Evolutionary conservation across 2,888 invertebrate species (phyloP).

Genomic region (Agriopis leucophaearia): DNA sequence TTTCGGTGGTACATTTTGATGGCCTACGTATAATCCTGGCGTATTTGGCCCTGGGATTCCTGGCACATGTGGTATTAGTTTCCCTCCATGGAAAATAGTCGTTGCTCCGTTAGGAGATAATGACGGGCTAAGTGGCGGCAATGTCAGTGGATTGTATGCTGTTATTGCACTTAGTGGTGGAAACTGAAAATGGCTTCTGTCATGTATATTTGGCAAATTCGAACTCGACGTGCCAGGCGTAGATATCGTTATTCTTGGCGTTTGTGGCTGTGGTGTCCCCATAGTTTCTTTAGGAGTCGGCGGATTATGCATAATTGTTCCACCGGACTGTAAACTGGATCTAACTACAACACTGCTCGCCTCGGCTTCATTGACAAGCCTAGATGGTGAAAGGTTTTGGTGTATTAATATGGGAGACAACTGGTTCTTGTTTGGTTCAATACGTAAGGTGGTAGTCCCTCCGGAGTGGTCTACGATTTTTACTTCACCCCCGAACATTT

Average conservation of each 20-base stretch:
- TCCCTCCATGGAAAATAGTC: constrained; percentile 89
- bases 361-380: constrained; percentile 77
- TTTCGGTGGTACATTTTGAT: constrained; percentile 59
- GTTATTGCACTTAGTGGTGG: constrained; percentile 90
- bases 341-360: constrained; percentile 91
- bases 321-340: constrained; percentile 93
- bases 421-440: constrained; percentile 88
- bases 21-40: constrained; percentile 75
- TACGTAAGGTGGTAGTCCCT: constrained; percentile 89
- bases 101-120: constrained; percentile 86
- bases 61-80: constrained; percentile 94
- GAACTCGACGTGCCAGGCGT: constrained; percentile 84
- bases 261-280: constrained; percentile 77
- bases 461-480: constrained; percentile 90
- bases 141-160: constrained; percentile 89
- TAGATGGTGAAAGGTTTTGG: constrained; percentile 80
- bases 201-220: constrained; percentile 83
- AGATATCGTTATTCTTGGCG: constrained; percentile 85
- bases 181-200: constrained; percentile 87
- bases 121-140: constrained; percentile 84
- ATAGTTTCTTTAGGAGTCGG: constrained; percentile 81
- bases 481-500: constrained; percentile 93
- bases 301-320: constrained; percentile 90
- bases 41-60: constrained; percentile 95
- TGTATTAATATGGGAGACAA: constrained; percentile 86